Evolutionary conservation across 2,888 invertebrate species (phyloP).

Genomic region (Lysandra coridon): DNA sequence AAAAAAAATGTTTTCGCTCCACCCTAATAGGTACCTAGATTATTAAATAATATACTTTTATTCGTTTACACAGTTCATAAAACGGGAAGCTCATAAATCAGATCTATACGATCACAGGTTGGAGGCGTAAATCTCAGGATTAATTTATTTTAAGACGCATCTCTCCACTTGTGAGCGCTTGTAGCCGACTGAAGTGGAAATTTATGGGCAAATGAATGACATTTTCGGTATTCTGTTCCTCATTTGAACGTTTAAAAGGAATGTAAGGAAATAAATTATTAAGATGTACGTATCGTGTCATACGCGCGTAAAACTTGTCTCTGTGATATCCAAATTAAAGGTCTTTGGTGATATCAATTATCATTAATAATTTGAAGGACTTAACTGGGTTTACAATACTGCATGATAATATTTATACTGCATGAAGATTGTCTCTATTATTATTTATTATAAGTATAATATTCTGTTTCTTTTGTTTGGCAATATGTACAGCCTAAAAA

Average conservation of each 20-base stretch:
- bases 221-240: conserved; percentile 8
- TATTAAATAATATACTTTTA: not conserved
- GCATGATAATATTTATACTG: no score
- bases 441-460: no score
- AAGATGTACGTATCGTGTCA: not conserved
- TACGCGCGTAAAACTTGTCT: not conserved
- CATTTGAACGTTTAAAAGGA: not conserved
- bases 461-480: no score
- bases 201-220: conserved; percentile 8
- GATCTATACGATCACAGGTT: not conserved
- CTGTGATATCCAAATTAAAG: not conserved
- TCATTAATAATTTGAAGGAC: no score
- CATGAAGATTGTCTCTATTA: no score
- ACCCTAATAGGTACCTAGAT: no score
- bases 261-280: not conserved
- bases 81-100: not conserved
- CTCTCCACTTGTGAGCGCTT: not conserved
- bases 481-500: no score
- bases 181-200: conserved; percentile 16
- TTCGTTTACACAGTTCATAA: not conserved
- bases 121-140: not conserved
- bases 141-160: conserved; percentile 16
- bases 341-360: no score
- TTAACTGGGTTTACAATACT: no score
- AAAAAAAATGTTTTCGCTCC: no score